These are phyloP conservation scores for Lucinisca nassula DNA, from an alignment of 2,888 invertebrate genomes.

Conservation along the genomic window DNA sequence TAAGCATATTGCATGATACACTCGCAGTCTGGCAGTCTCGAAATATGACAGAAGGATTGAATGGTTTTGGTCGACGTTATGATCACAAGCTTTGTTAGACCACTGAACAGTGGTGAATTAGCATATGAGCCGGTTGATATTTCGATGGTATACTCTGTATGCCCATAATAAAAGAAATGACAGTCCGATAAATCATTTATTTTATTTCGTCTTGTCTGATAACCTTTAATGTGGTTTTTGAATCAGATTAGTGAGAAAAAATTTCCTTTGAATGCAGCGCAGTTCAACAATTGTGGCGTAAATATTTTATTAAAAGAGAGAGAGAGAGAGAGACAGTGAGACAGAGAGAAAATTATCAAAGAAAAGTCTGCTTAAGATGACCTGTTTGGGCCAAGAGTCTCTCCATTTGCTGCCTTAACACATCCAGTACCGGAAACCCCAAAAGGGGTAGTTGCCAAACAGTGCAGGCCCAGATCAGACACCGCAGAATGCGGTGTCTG, in stretches of 20 bases:
- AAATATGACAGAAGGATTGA: not conserved
- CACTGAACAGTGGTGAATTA: not conserved
- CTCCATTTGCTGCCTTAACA: no score
- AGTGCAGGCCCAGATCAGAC: no score
- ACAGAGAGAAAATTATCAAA: no score
- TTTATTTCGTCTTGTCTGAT: conserved; percentile 4
- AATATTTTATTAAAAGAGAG: not conserved
- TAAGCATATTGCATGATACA: not conserved
- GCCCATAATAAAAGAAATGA: conserved; percentile 11
- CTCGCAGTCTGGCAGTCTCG: not conserved
- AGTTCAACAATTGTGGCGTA: not conserved
- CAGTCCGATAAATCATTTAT: conserved; percentile 6
- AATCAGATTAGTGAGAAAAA: conserved; percentile 7
- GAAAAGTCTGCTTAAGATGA: no score
- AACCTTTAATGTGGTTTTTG: conserved; percentile 13
- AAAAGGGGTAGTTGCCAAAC: no score
- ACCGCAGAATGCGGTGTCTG: no score
- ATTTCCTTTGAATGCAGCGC: not conserved
- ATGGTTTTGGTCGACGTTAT: not conserved
- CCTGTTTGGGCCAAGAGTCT: no score
- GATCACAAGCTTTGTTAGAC: not conserved
- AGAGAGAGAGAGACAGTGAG: no score
- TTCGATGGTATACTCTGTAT: not conserved
- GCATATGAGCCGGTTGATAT: conserved; percentile 4
- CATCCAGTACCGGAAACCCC: no score